phyloP scores from a whole-genome alignment of 2,797 vertebrate genomes.

The Chaunax sp. region DNA sequence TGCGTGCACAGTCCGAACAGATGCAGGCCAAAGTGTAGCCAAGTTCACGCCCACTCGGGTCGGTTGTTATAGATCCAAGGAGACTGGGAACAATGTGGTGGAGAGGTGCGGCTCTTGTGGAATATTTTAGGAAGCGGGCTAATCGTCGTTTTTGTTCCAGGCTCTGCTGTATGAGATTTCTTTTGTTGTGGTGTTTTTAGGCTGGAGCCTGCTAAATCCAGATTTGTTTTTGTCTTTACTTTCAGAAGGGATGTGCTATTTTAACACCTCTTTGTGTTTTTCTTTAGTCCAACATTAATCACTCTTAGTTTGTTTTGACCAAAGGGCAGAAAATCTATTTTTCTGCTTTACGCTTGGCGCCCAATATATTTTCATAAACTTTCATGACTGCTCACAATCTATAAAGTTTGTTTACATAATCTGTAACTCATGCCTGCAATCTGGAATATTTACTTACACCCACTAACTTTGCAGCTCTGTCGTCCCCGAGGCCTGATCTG shows the following conservation, averaged over 20 bases:
- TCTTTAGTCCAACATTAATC: constrained; percentile 22
- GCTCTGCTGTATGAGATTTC: constrained; percentile 40
- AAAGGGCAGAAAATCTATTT: constrained; percentile 13
- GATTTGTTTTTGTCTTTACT: constrained; percentile 52
- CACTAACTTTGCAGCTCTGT: constrained; percentile 26
- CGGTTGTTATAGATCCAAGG: constrained; percentile 59
- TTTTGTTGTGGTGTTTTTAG: constrained; percentile 53
- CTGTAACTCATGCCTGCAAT: constrained; percentile 17
- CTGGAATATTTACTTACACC: constrained; percentile 28
- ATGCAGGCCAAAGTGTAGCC: constrained; percentile 60
- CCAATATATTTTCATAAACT: not conserved
- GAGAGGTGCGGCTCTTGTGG: constrained; percentile 70
- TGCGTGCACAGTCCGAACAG: constrained; percentile 60
- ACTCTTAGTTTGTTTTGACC: constrained; percentile 37
- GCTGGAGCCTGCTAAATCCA: constrained; percentile 41
- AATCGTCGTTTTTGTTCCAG: constrained; percentile 55
- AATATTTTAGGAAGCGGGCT: constrained; percentile 72
- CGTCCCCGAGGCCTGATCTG: constrained; percentile 44
- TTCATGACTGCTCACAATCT: not conserved
- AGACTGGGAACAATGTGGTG: constrained; percentile 72
- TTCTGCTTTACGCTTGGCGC: not conserved
- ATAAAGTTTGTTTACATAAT: constrained; percentile 14
- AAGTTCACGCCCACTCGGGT: constrained; percentile 64
- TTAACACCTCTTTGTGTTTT: constrained; percentile 43
- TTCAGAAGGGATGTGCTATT: constrained; percentile 42